These are phyloP conservation scores for Onychorhynchus coronatus DNA, from an alignment of 2,113 vertebrate genomes.

Conservation along the genomic window DNA sequence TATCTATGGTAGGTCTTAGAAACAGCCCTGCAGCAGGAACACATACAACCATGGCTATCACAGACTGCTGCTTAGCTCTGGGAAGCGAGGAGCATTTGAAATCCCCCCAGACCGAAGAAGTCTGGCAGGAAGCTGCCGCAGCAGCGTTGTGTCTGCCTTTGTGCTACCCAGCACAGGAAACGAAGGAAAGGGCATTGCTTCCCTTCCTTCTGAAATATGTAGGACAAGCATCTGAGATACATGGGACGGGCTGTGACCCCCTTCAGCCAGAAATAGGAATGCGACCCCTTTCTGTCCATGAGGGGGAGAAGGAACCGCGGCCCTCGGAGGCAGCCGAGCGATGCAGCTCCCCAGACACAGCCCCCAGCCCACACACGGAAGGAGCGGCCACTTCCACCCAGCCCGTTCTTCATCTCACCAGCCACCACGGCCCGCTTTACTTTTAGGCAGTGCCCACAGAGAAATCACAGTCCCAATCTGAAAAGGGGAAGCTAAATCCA, in stretches of 20 bases:
- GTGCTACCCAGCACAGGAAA: background rate
- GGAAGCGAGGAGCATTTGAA: background rate
- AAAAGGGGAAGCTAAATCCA: background rate
- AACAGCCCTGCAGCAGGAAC: background rate
- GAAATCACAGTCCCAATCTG: background rate
- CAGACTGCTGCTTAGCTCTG: background rate
- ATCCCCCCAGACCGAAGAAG: background rate
- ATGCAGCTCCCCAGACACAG: background rate
- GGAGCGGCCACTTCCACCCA: background rate
- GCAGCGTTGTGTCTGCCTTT: background rate
- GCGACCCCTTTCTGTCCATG: background rate
- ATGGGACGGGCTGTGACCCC: background rate
- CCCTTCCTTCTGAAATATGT: background rate
- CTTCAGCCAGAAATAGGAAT: background rate
- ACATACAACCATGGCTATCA: background rate
- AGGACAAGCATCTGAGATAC: background rate
- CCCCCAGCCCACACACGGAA: rapidly evolving
- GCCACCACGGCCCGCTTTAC: background rate
- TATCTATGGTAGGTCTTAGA: background rate
- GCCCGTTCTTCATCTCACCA: background rate
- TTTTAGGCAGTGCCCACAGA: background rate
- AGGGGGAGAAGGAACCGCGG: background rate
- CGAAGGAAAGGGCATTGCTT: background rate
- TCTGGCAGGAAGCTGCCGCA: rapidly evolving
- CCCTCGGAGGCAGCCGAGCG: rapidly evolving